phyloP scores from a whole-genome alignment of 2,888 invertebrate species.

The Tridacna crocea region DNA sequence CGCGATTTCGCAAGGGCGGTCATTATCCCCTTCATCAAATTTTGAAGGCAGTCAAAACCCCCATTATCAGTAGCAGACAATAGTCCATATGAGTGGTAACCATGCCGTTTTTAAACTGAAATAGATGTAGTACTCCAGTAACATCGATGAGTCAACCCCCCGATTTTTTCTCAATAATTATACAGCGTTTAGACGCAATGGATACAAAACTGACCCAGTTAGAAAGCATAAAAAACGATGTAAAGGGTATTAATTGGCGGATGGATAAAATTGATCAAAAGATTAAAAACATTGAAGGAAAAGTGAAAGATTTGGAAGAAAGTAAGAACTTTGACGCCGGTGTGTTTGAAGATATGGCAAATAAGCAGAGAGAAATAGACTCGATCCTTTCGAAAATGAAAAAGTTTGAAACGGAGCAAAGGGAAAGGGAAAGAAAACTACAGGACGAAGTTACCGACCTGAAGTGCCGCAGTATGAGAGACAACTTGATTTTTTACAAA shows the following conservation, averaged over 20 bases:
- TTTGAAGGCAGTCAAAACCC: too few relatives aligned
- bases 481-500: slow-evolving; percentile 36
- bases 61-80: too few relatives aligned
- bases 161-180: slow-evolving; percentile 4
- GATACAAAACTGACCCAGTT: slow-evolving; percentile 29
- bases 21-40: too few relatives aligned
- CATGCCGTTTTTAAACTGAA: too few relatives aligned
- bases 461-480: slow-evolving; percentile 46
- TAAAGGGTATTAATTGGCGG: not conserved
- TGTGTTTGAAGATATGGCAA: not conserved
- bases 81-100: too few relatives aligned
- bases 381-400: slow-evolving; percentile 14
- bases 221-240: not conserved
- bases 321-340: not conserved
- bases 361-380: slow-evolving; percentile 9
- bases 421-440: slow-evolving; percentile 17
- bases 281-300: slow-evolving; percentile 15
- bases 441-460: slow-evolving; percentile 37
- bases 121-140: slow-evolving; percentile 3
- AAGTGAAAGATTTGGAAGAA: slow-evolving; percentile 25
- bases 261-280: slow-evolving; percentile 18
- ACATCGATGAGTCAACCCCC: not conserved
- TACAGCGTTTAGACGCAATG: slow-evolving; percentile 27
- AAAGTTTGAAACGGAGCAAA: not conserved
- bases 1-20: too few relatives aligned